Conservation (phyloP, 1,140 invertebrate species). For the Drosophila leontia region DNA sequence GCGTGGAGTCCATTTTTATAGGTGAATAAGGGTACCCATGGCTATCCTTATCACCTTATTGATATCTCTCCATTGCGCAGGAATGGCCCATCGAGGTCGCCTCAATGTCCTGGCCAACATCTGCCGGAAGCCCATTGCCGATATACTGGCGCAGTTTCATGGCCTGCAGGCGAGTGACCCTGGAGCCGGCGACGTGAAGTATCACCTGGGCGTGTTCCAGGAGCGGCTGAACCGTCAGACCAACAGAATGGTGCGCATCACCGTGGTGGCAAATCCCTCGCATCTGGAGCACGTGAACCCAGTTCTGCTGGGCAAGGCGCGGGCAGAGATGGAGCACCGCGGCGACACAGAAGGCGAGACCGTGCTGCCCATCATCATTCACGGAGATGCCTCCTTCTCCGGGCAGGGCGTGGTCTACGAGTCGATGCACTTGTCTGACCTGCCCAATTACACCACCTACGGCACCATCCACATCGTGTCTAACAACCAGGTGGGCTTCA, state of each 20-base stretch:
- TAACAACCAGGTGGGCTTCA: conserved; percentile 97
- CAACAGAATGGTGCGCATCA: conserved; percentile 92
- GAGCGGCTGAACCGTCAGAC: conserved; percentile 92
- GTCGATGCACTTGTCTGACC: conserved; percentile 93
- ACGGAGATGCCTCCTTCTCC: conserved; percentile 95
- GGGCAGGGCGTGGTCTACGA: conserved; percentile 96
- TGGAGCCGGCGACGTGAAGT: conserved; percentile 97
- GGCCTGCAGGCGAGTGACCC: conserved; percentile 90
- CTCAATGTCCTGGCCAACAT: conserved; percentile 96
- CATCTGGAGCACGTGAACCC: conserved; percentile 96
- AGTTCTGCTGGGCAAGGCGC: conserved; percentile 92
- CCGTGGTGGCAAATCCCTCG: conserved; percentile 95
- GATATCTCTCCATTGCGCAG: conserved; percentile 88
- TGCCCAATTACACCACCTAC: conserved; percentile 94
- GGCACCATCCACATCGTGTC: conserved; percentile 96
- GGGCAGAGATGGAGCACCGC: conserved; percentile 94
- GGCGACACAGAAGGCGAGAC: conserved; percentile 91
- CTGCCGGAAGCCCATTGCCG: conserved; percentile 93
- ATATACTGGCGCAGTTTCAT: conserved; percentile 95
- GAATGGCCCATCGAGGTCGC: conserved; percentile 97
- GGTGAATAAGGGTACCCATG: not conserved
- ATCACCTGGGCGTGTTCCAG: conserved; percentile 94
- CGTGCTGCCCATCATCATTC: conserved; percentile 91
- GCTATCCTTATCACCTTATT: not conserved
- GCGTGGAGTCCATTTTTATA: conserved; percentile 89